Evolutionary conservation across 2,888 invertebrate genomes (phyloP), one percentile per base, ranked within the genome.

Genomic region (Cactoblastis cactorum): DNA sequence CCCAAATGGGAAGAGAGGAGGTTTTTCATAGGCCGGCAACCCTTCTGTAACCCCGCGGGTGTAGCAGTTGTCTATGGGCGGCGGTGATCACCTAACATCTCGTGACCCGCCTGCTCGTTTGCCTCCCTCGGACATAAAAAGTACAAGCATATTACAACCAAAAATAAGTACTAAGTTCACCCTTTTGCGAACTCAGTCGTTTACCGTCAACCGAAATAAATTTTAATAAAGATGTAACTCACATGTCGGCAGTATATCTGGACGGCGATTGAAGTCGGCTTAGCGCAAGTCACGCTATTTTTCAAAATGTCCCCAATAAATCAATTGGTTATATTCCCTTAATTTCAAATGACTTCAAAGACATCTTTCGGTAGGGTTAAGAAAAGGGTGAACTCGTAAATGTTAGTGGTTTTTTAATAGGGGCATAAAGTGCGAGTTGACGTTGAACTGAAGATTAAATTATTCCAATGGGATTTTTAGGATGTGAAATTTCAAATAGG

Each of bases 241-340:
- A 71, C 68, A 73, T 72, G 74, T 74, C 62, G 68, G 72, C 70
- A 74, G 75, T 86, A 81, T 83, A 76, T 71, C 76, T 74, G 61
- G 60, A 61, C 57, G 70, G 64, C 61, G 76, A 34, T 73, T 72
- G 72, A 75, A 64, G 80, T 75, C 80, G 63, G 72, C 71, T 78
- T 78, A 86, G 76, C 78, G 68, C 71, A 50, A 28, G 70, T 57
- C 78, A 80, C 74, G 80, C 77, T 71, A 73, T 83, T 75, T 77
- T 74, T 84, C 82, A 84, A 79, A 81, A 78, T 74, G 82, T 83
- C 83, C 59, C 54, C 69, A 39, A 79, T 85, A 87, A 85, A 87
- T 87, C 85, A 84, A 74, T 69, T 79, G 83, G 80, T 84, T 83
- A 84, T 83, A 83, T 72, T 72, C 81, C 72, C 73, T 70, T 82